Base-by-base conservation (phyloP, 2,888 invertebrate genomes). In the Creontiades dilutus region DNA sequence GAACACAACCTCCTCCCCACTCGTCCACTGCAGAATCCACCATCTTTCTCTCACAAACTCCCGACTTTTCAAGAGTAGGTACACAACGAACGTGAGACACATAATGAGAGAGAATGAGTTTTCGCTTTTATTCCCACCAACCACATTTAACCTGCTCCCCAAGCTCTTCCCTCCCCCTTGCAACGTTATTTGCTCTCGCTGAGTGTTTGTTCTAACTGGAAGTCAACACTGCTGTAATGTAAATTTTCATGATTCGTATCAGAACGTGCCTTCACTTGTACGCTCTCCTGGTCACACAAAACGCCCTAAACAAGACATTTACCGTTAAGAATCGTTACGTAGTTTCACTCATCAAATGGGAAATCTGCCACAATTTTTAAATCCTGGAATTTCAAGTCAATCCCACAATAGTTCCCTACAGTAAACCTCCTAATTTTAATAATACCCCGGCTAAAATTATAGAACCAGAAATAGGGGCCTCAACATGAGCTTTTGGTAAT, bases 171-270 rank as follows among this genome's bases (percentile, higher is more conserved):
- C 61, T 61, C 61, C 57, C 16, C 61, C 19, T 3, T n/a, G 61
- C 52, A 52, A 52, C 19, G 61, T 19, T 37, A n/a, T 61, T 61
- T 61, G 61, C 61, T 61, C 19, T 61, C 1, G 61, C 14, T 9
- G 19, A 13, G 68, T 68, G 68, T 68, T 68, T 68, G 68, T 68
- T 68, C 23, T 68, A 23, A 23, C 68, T 68, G 23, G 68, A 9
- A 68, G 68, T 27, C 23, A 23, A 68, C 68, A 68, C 68, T 13
- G 68, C 27, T 19, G 68, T 68, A 23, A 68, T 68, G 68, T 68
- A 23, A 23, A 68, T 52, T 52, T 52, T 13, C 37, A 37, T 37
- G 37, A 37, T 37, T 37, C 37, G 37, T 37, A 37, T 37, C 37
- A 37, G 37, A 2, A 37, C 7, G 37, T 37, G 2, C 37, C 37